A percentile compares a stretch with the other conserved stretches of the same genome.
Conservation (phyloP, 2,888 invertebrate species). For the Drosophila percnosoma region DNA sequence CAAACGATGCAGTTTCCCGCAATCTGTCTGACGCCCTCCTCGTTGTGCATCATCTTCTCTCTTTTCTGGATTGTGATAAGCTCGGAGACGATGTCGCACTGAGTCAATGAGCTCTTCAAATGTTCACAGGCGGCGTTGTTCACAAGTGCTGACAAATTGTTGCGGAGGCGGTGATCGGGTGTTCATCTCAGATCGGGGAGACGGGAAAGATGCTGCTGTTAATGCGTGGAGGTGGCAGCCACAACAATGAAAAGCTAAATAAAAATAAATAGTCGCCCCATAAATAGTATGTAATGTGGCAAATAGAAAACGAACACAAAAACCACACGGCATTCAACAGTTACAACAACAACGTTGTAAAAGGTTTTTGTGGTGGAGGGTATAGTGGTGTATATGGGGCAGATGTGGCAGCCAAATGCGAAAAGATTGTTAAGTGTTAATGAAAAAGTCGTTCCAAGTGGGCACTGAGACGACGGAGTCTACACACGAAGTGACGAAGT, state of each 20-base stretch:
- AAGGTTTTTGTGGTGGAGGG: slow-evolving; percentile 12
- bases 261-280: slow-evolving; percentile 65
- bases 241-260: slow-evolving; percentile 64
- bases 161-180: slow-evolving; percentile 44
- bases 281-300: slow-evolving; percentile 65
- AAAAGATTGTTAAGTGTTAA: slow-evolving; percentile 79
- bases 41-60: slow-evolving; percentile 11
- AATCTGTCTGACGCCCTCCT: slow-evolving; percentile 1
- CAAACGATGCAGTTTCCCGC: slow-evolving; percentile 39
- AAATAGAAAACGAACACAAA: slow-evolving; percentile 49
- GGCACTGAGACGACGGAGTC: background rate
- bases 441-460: slow-evolving; percentile 75
- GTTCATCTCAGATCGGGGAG: background rate
- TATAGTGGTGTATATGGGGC: slow-evolving; percentile 11
- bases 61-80: slow-evolving; percentile 41
- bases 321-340: slow-evolving; percentile 30
- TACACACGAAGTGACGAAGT: slow-evolving; percentile 14
- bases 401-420: slow-evolving; percentile 58
- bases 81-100: slow-evolving; percentile 25
- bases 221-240: slow-evolving; percentile 38
- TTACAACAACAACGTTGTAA: slow-evolving; percentile 41
- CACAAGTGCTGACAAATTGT: slow-evolving; percentile 60
- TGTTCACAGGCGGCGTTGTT: slow-evolving; percentile 36
- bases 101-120: slow-evolving; percentile 23
- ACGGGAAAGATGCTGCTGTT: background rate